These are phyloP conservation scores for Cantharis flavilabris DNA, from an alignment of 2,888 invertebrate genomes.

Conservation along the genomic window DNA sequence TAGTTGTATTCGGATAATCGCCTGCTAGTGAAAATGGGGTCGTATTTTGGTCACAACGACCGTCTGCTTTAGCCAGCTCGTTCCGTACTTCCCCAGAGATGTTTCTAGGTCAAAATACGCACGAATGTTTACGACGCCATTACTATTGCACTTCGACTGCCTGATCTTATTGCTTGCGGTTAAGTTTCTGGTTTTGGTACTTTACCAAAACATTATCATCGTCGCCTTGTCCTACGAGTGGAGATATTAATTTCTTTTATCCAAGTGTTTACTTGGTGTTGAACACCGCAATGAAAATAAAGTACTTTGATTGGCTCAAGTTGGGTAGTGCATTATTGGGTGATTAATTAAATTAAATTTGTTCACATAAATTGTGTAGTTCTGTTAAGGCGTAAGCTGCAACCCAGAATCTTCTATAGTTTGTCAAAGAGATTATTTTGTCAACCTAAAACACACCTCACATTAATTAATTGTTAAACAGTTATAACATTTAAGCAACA, in stretches of 20 bases:
- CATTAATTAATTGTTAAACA: background rate
- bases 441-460: background rate
- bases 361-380: background rate
- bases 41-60: constrained; percentile 28
- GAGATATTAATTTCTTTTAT: background rate
- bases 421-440: constrained; percentile 1
- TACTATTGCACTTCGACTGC: constrained; percentile 22
- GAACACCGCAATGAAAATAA: background rate
- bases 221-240: background rate
- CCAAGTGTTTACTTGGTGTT: background rate
- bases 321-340: background rate
- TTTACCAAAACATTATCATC: background rate
- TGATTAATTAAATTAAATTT: background rate
- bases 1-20: constrained; percentile 15
- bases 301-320: background rate
- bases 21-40: constrained; percentile 18
- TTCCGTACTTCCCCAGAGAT: constrained; percentile 22
- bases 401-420: background rate
- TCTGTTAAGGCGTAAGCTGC: background rate
- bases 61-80: constrained; percentile 26
- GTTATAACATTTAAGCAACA: background rate
- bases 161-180: constrained; percentile 10
- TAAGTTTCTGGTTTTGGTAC: constrained; percentile 12
- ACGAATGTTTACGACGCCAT: constrained; percentile 25
- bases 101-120: constrained; percentile 20